Percentiles rank a stretch among this genome's conserved stretches.
Evolutionary conservation across 2,888 invertebrate genomes (phyloP).

Genomic region (Drosophila nr. medialis): DNA sequence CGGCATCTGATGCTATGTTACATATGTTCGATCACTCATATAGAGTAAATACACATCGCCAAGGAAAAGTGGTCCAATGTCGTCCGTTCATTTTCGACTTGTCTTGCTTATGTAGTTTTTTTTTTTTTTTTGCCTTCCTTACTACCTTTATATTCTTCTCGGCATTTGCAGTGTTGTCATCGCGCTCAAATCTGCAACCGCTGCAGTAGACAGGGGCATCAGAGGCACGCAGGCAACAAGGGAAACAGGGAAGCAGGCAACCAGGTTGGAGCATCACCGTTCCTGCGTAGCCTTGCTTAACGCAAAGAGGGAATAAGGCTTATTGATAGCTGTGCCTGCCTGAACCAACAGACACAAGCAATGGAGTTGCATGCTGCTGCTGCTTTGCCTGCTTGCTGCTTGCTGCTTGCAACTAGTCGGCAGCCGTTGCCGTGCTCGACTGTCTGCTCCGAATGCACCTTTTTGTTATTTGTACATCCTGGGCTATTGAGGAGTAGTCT

Average conservation of each 20-base stretch:
- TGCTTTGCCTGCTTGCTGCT: constrained; percentile 15
- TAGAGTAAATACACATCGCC: constrained; percentile 36
- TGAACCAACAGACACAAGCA: constrained; percentile 6
- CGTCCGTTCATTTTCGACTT: constrained; percentile 28
- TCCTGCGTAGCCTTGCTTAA: constrained; percentile 19
- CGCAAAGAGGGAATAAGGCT: constrained; percentile 7
- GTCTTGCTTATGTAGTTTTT: constrained; percentile 41
- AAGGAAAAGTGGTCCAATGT: neutral
- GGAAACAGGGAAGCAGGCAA: constrained; percentile 1
- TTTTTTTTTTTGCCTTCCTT: constrained; percentile 39
- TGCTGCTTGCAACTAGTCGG: constrained; percentile 41
- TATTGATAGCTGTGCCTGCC: constrained; percentile 23
- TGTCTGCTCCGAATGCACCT: constrained; percentile 34
- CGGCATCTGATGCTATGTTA: neutral
- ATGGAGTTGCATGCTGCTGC: constrained; percentile 15
- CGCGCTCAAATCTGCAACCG: constrained; percentile 73
- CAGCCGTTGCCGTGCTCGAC: constrained; percentile 22
- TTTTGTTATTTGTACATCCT: constrained; percentile 26
- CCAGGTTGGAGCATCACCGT: constrained; percentile 16
- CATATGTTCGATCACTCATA: neutral
- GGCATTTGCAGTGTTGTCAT: constrained; percentile 54
- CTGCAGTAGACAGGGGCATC: constrained; percentile 28
- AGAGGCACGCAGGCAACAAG: constrained; percentile 18
- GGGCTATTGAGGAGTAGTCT: constrained; percentile 1
- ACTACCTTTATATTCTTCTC: constrained; percentile 49